These are phyloP conservation scores for Drosophila mojavensis DNA, from an alignment of 1,140 invertebrate species.

Conservation along the genomic window DNA sequence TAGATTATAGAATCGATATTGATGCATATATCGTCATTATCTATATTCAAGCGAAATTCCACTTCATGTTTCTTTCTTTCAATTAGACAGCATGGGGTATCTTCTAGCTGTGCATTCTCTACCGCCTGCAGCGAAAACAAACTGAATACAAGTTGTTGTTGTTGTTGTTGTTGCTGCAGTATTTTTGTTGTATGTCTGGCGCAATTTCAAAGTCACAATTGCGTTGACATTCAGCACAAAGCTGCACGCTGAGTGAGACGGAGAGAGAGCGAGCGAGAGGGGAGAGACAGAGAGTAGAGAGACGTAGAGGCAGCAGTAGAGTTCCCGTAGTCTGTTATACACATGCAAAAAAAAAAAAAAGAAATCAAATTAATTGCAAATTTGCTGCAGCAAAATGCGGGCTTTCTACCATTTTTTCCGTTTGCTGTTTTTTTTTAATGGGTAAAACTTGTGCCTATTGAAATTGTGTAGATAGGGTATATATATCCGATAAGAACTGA, in stretches of 20 bases:
- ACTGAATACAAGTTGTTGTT: constrained; percentile 34
- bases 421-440: neutral
- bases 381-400: constrained; percentile 48
- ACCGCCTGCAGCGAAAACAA: constrained; percentile 3
- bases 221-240: constrained; percentile 47
- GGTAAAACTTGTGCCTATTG: neutral
- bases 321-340: neutral
- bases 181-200: constrained; percentile 44
- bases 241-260: neutral
- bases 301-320: neutral
- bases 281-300: too few relatives aligned
- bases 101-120: neutral
- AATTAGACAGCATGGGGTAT: neutral
- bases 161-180: constrained; percentile 8
- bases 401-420: neutral
- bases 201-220: constrained; percentile 56
- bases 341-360: constrained; percentile 36
- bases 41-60: too few relatives aligned
- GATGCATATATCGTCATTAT: too few relatives aligned
- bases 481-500: too few relatives aligned
- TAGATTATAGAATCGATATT: too few relatives aligned
- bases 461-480: too few relatives aligned
- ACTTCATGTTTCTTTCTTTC: too few relatives aligned
- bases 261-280: too few relatives aligned
- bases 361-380: constrained; percentile 56